Base-by-base conservation (phyloP, 2,113 vertebrate genomes). In the Zonotrichia leucophrys region DNA sequence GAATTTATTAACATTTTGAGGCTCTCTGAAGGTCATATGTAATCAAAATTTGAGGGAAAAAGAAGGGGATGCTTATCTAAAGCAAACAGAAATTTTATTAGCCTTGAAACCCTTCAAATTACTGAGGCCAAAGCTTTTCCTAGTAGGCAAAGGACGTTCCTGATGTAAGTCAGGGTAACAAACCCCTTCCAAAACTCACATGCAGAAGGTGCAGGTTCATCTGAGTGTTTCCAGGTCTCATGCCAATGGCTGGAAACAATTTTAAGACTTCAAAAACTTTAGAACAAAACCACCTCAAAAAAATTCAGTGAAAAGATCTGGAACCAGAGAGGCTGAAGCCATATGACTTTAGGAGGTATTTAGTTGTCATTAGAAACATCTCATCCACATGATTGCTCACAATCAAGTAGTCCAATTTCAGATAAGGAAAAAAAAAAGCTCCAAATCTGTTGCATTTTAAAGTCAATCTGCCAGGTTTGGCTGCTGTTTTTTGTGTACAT, bases 1-100 rank as follows among this genome's bases (percentile, higher is more conserved):
- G 72, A 62, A 92, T 89, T 90, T 93, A 81, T 66, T 91, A 81
- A 92, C 74, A 78, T 82, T 84, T 62, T 49, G 58, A 92, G 56
- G 58, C 28, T 72, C 42, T 59, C 37, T 56, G 84, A 91, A 94
- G 89, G 91, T 83, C 81, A 78, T 9, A 64, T 9, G 30, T 73
- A 90, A 89, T 92, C 59, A 85, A 78, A 62, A 80, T 64, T 49
- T 53, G 46, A 75, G 24, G 41, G 27, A 92, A 78, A 83, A 87
- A 74, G n/a, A 77, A 62, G 33, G 12, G 6, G 23, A 33, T 60
- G 22, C 16, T 86, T 60, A 19, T 55, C 70, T 69, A 83, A 78
- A 92, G 74, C 68, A 94, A 92, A 79, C 28, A 87, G 46, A 42
- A 69, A 47, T 77, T 58, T 37, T 27, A 74, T 85, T 84, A 95